Evolutionary conservation across 2,797 vertebrate genomes (phyloP).

Genomic region (Cheirogaleus major): DNA sequence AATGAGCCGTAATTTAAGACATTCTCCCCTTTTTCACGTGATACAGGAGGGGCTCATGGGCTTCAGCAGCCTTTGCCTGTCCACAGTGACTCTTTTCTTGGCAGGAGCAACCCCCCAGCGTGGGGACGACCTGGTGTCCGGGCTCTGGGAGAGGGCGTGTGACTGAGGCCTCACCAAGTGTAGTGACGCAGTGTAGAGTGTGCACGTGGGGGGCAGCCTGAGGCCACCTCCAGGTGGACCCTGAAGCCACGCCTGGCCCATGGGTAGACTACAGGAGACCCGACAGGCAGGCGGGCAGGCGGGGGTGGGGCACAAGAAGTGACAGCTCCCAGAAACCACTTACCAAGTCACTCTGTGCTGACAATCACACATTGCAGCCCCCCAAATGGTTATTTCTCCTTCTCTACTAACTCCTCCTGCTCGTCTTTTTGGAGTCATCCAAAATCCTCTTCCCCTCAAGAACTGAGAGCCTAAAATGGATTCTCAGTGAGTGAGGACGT

Average conservation of each 20-base stretch:
- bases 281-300: background rate
- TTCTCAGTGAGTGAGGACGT: background rate
- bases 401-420: background rate
- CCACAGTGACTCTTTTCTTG: background rate
- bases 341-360: background rate
- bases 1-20: background rate
- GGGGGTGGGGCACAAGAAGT: background rate
- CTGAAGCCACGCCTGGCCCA: background rate
- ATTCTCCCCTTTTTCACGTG: background rate
- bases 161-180: background rate
- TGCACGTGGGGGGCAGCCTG: fast-evolving
- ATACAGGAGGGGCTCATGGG: too few species aligned
- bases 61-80: background rate
- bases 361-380: background rate
- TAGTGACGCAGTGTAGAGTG: background rate
- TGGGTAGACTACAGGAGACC: too few species aligned
- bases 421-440: background rate
- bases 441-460: background rate
- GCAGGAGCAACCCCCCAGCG: background rate
- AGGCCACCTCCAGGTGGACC: background rate
- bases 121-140: background rate
- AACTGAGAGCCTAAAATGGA: background rate
- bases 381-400: background rate
- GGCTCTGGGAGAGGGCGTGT: background rate
- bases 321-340: background rate